Evolutionary conservation across 2,113 vertebrate genomes (phyloP).

Genomic region (Podarcis cretensis): DNA sequence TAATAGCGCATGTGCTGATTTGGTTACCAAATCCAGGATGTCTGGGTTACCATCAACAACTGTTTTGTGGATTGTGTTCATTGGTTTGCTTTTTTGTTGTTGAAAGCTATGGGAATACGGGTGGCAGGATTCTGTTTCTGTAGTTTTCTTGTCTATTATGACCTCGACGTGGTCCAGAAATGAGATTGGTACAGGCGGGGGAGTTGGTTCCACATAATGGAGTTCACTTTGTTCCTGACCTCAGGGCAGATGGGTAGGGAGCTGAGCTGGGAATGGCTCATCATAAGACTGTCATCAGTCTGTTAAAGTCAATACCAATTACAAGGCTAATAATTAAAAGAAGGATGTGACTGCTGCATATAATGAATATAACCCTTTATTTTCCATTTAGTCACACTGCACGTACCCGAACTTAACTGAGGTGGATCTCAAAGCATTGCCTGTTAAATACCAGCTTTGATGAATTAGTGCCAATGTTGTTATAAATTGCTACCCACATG

Average conservation of each 20-base stretch:
- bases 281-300: slow-evolving; percentile 74
- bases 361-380: slow-evolving; percentile 62
- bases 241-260: slow-evolving; percentile 51
- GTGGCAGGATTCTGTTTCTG: background rate
- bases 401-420: background rate
- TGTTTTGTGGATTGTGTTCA: background rate
- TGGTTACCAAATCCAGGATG: too few species aligned
- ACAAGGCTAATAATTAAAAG: slow-evolving; percentile 81
- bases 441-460: background rate
- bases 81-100: background rate
- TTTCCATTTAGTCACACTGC: slow-evolving; percentile 25
- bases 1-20: too few species aligned
- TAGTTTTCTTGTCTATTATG: background rate
- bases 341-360: slow-evolving; percentile 60
- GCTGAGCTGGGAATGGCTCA: slow-evolving; percentile 62
- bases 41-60: too few species aligned
- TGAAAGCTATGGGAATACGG: background rate
- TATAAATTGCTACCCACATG: background rate
- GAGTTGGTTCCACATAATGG: slow-evolving; percentile 55
- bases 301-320: slow-evolving; percentile 78
- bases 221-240: slow-evolving; percentile 68
- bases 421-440: background rate
- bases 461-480: background rate
- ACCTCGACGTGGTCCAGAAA: slow-evolving; percentile 36
- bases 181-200: slow-evolving; percentile 46